Conservation (phyloP, 2,888 invertebrate species). For the Archips crataeganus region DNA sequence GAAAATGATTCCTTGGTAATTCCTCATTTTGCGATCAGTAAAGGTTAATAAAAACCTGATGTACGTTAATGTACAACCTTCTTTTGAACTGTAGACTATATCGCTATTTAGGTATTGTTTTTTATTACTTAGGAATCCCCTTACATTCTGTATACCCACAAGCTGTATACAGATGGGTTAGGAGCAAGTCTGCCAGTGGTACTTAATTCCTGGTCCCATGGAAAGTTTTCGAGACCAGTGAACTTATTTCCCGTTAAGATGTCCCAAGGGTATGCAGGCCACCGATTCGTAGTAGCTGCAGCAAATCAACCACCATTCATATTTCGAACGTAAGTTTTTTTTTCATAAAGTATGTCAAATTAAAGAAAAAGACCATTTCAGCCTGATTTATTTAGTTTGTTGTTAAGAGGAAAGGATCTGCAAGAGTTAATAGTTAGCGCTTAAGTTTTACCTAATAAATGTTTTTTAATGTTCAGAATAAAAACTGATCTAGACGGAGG, state of each 20-base stretch:
- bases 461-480: conserved; percentile 58
- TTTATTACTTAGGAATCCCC: conserved; percentile 85
- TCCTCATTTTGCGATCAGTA: neutral
- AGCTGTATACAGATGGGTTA: conserved; percentile 89
- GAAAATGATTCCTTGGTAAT: conserved; percentile 72
- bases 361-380: neutral
- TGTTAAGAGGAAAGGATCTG: too few species aligned
- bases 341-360: too few species aligned
- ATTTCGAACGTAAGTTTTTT: conserved; percentile 84
- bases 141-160: conserved; percentile 91
- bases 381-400: neutral
- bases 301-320: conserved; percentile 91
- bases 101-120: neutral
- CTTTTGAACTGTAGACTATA: too few species aligned
- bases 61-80: too few species aligned
- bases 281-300: conserved; percentile 89
- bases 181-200: conserved; percentile 89
- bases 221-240: conserved; percentile 86
- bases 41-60: too few species aligned
- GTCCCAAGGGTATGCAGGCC: conserved; percentile 89
- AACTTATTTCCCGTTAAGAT: conserved; percentile 90
- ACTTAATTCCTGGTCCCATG: conserved; percentile 89
- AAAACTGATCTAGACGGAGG: conserved; percentile 77
- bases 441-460: neutral
- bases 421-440: too few species aligned